Base-by-base conservation (phyloP, 2,113 vertebrate species). In the Mobula birostris region DNA sequence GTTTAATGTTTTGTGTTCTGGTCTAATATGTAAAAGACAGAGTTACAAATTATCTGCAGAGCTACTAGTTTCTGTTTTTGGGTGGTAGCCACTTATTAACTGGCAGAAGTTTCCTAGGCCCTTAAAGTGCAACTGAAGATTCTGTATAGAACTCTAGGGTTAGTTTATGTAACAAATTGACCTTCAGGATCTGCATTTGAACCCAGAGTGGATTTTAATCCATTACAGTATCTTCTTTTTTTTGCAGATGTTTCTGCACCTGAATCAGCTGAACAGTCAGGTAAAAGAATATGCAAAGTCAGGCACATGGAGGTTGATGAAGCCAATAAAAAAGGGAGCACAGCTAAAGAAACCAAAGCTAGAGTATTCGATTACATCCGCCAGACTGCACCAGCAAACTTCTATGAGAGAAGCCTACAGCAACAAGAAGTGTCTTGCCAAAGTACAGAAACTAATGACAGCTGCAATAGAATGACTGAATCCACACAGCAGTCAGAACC, bases 401-500 rank as follows among this genome's bases (percentile, higher is more conserved):
- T 27, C 48, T 68, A 93, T 76, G 24, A 70, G 91, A 32, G 91
- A 93, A 74, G 70, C 24, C 21, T 27, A 14, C 91, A 93, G 14
- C 68, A 74, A 8, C 12, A 74, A 56, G 91, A 40, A 14, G 40
- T 40, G 11, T 12, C 32, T n/a, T 94, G 94, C 19, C 87, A 91
- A 56, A 95, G 94, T 95, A 14, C 61, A 5, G 96, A 95, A 17
- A 94, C 95, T 36, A 48, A 95, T 94, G 48, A 94, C 94, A 40
- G 0, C 56, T 94, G 5, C 0, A 85, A 72, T 72, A 92, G 21
- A 94, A 82, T 88, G 4, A 94, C 29, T 36, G 96, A 96, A 56
- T 95, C 95, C 48, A 83, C 80, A 68, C 96, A 91, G 79, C n/a
- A 95, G 80, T 79, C 95, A 0, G 96, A 97, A 94, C 82, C 96